Percentiles rank a stretch among this genome's conserved stretches.
phyloP scores from a whole-genome alignment of 2,888 invertebrate species.

The Selenia dentaria region DNA sequence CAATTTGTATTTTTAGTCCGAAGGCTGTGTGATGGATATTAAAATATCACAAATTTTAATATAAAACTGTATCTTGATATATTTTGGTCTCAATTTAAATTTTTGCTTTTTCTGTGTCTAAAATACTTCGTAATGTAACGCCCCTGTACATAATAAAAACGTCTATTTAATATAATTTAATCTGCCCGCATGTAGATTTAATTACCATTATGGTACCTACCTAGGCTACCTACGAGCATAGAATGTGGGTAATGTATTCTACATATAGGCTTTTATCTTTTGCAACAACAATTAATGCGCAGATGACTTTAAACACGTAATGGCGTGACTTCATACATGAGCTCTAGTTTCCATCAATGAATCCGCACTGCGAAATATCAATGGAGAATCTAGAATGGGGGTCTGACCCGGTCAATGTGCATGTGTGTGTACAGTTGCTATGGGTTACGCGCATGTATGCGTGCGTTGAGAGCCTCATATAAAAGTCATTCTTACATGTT shows the following conservation, averaged over 20 bases:
- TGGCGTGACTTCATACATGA: constrained; percentile 31
- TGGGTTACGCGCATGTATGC: constrained; percentile 42
- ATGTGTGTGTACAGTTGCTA: constrained; percentile 54
- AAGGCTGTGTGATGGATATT: constrained; percentile 37
- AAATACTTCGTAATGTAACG: too few species aligned
- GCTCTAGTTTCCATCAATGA: constrained; percentile 66
- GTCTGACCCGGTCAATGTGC: constrained; percentile 68
- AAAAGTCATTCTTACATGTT: constrained; percentile 31
- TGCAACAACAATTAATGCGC: constrained; percentile 13
- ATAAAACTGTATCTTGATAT: too few species aligned
- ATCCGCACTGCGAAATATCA: constrained; percentile 75
- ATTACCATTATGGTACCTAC: too few species aligned
- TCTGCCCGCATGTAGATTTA: too few species aligned
- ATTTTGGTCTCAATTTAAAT: too few species aligned
- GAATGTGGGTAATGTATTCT: too few species aligned
- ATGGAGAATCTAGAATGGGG: constrained; percentile 75
- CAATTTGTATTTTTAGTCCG: constrained; percentile 49
- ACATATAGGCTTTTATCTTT: background rate
- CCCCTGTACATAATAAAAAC: too few species aligned
- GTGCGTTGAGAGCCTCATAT: constrained; percentile 30
- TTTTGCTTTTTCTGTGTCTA: too few species aligned
- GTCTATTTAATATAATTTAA: too few species aligned
- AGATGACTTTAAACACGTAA: constrained; percentile 21
- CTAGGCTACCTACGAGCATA: too few species aligned
- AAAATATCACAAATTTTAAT: constrained; percentile 36